phyloP scores from a whole-genome alignment of 2,113 vertebrate species.

The Oceanites oceanicus region DNA sequence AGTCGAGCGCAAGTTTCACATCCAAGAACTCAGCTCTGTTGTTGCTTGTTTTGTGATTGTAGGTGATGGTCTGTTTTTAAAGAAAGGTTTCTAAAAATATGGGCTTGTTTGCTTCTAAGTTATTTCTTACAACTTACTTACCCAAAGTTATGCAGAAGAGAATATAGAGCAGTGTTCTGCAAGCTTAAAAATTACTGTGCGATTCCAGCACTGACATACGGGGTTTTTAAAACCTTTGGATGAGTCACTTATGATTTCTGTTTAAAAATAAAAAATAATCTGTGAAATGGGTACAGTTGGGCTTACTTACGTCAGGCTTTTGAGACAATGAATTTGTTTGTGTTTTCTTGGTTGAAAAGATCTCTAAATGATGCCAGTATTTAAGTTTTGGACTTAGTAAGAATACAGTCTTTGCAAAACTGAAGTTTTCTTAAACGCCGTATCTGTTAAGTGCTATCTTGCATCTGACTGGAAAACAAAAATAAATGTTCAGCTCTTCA shows the following conservation, averaged over 20 bases:
- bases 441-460: neutral
- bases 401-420: neutral
- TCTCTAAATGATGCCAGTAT: neutral
- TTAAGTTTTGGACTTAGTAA: neutral
- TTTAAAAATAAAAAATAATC: neutral
- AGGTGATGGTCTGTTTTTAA: neutral
- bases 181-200: neutral
- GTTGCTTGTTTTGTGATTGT: neutral
- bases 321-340: neutral
- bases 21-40: neutral
- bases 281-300: neutral
- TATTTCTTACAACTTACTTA: neutral
- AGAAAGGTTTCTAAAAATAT: neutral
- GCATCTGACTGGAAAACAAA: slow-evolving; percentile 18
- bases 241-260: neutral
- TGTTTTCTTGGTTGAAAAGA: neutral
- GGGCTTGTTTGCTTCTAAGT: neutral
- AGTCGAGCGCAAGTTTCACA: neutral
- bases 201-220: neutral
- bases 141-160: no score
- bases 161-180: neutral
- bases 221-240: neutral
- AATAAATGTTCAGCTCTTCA: neutral
- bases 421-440: neutral
- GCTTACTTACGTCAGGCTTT: neutral